Base-by-base conservation (phyloP, 2,797 vertebrate genomes). In the Muscicapa striata region DNA sequence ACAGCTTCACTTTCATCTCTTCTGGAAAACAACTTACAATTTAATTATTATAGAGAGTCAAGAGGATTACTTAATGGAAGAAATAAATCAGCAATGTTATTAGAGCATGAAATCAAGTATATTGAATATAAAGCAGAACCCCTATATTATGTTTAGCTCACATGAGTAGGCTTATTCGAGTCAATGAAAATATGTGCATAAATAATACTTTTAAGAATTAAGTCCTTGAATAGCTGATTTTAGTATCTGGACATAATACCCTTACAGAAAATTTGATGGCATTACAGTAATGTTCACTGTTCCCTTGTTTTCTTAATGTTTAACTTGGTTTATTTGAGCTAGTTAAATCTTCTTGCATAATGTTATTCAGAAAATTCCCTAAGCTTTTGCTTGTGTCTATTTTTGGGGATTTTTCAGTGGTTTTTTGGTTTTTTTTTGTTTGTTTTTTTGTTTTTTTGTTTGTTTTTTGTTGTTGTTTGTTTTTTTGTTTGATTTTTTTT, bases 41-140 rank as follows among this genome's bases (percentile, higher is more conserved):
- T 93, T 95, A 96, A 90, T 89, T 96, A 96, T 95, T 97, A 82
- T 43, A 57, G 34, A 95, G 86, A 97, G 43, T 92, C 69, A 89
- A 83, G 87, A 94, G 75, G 84, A 95, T 97, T 95, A 96, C 24
- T 90, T 92, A 95, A 88, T 90, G 64, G 48, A 93, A 90, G 84
- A 94, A 96, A 97, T 94, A 97, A 93, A 96, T 97, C 87, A 95
- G 27, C 23, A 87, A 54, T 75, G 76, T 96, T 97, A 96, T 96
- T 97, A 97, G 95, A 96, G 86, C 94, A 97, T 97, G 96, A 97
- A 97, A 97, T 97, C 96, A 95, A 96, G 77, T 94, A 81, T 59
- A 80, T 81, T 86, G 84, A 81, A 92, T 83, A 69, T 63, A 95
- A 96, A 89, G 20, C 67, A 55, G 69, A 89, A 85, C 34, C 13